A percentile compares a stretch with the other conserved stretches of the same genome.
phyloP scores from a whole-genome alignment of 64 coral and sea anemone genomes.

The Trachythela sp. region DNA sequence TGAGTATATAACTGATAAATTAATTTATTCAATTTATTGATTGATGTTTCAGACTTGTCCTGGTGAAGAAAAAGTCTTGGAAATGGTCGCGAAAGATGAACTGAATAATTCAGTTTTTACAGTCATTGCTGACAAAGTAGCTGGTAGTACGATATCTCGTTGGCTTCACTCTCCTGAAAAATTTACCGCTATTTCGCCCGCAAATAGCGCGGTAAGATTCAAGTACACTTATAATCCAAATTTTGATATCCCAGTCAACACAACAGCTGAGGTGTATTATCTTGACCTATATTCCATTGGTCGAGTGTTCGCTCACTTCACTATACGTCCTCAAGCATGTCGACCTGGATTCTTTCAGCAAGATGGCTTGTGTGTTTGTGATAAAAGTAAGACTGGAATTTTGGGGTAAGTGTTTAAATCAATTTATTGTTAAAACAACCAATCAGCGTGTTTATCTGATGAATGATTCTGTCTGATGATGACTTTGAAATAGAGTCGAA shows the following conservation, averaged over 20 bases:
- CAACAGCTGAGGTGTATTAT: not conserved
- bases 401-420: conserved; percentile 45
- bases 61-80: conserved; percentile 54
- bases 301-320: conserved; percentile 36
- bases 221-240: not conserved
- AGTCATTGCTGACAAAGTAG: conserved; percentile 23
- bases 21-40: not conserved
- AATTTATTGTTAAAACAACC: not conserved
- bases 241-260: not conserved
- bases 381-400: conserved; percentile 48
- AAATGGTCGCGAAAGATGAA: conserved; percentile 66
- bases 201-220: not conserved
- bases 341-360: conserved; percentile 50
- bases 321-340: conserved; percentile 39
- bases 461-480: too few species aligned
- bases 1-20: too few species aligned
- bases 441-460: not conserved
- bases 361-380: conserved; percentile 54
- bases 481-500: too few species aligned
- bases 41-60: conserved; percentile 48
- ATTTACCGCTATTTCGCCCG: conserved; percentile 19
- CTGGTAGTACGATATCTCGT: not conserved
- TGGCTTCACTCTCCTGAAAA: not conserved
- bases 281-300: conserved; percentile 14
- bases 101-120: conserved; percentile 61